Base-by-base conservation (phyloP, 2,888 invertebrate species). In the Pseudococcus viburni region DNA sequence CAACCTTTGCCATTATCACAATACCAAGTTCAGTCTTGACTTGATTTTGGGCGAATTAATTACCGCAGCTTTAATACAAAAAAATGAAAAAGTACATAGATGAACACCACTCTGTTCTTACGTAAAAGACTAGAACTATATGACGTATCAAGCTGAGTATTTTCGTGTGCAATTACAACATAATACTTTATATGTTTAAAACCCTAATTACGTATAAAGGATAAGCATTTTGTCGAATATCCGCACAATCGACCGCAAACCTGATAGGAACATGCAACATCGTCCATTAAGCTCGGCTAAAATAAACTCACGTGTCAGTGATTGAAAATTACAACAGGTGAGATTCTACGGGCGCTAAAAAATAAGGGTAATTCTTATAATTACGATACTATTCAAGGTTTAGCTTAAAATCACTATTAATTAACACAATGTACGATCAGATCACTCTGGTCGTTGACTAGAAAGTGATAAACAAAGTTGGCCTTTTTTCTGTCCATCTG, bases 381-480 rank as follows among this genome's bases (percentile, higher is more conserved):
- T 15, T 73, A 33, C 12, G 9, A 33, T 9, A 33, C 73, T 73
- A 33, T 68, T 0, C 26, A 17, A 73, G 33, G 33, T 17, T 33
- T 73, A 64, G 22, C 22, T 64, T 17, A 26, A 33, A 46, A 83
- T 83, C 42, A 42, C 46, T 83, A 77, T 77, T 12, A 77, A 39
- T 42, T 77, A 83, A 42, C 46, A 46, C 80, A 19, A 83, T 83
- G 48, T 19, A n/a, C 33, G 90, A 89, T 89, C 90, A 91, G 68
- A 90, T 94, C 94, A 91, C 94, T 94, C 90, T 94, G 94, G 91
- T 96, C 96, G 91, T 96, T 96, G 80, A 95, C 93, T 89, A 96
- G 92, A 92, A 96, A 96, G 91, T 96, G 96, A 91, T 96, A 95
- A 80, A 96, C 94, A 92, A 96, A 96, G 90, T 92, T 94, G 90